Base-by-base conservation (phyloP, 2,797 vertebrate species). In the Oryzias dopingdopingensis region DNA sequence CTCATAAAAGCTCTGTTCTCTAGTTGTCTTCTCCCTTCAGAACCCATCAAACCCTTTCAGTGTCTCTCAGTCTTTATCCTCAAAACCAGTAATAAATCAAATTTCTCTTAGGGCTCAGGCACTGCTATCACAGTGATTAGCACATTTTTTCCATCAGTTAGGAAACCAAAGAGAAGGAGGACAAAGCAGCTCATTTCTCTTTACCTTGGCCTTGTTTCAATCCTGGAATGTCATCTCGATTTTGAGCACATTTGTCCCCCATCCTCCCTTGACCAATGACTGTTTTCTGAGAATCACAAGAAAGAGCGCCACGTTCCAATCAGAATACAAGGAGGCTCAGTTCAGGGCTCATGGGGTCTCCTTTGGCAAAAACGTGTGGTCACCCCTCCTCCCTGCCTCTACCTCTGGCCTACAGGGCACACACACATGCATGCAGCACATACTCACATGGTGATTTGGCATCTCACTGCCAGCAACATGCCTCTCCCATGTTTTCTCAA, bases 301-400 rank as follows among this genome's bases (percentile, higher is more conserved):
- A 85, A 77, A 10, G 60, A 45, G 62, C 60, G 17, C 53, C 26
- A 14, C 65, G 4, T 64, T 53, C 89, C 86, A 91, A 90, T 89
- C 64, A 70, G 70, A 76, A 62, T 56, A 47, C 71, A 87, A 80
- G 86, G 85, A 87, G 88, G 79, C 69, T 80, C 81, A 67, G 65
- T 6, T 3, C 45, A 46, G 56, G 77, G 72, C 81, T 81, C 74
- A 67, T 52, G 66, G 69, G 79, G 81, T 86, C 63, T 29, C 5
- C 67, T 59, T 85, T 82, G 72, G 84, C 83, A 86, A 87, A 89
- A 79, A 85, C 73, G 59, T 53, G 64, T 67, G 76, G 82, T 81
- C 67, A 82, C 72, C 68, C 75, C 54, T 76, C 66, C 75, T 76
- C 81, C 63, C 32, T 12, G 32, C 32, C 59, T 65, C 70, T 77